phyloP scores from a whole-genome alignment of 2,113 vertebrate species.

The Tupaia chinensis region DNA sequence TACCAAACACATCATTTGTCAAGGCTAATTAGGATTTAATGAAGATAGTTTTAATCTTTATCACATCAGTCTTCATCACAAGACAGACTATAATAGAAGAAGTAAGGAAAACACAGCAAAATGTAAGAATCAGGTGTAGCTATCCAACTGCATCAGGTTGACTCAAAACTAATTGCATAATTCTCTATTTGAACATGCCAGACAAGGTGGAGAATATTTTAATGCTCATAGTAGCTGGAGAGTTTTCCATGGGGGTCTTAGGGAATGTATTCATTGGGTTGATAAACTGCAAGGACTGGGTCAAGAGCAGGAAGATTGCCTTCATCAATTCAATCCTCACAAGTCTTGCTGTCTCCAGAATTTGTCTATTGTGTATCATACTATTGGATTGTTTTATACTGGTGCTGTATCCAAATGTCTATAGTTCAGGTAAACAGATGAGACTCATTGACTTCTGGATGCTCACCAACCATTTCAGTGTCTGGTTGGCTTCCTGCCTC shows the following conservation, averaged over 20 bases:
- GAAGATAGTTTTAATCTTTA: neutral
- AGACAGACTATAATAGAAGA: slow-evolving; percentile 1
- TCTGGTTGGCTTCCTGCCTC: slow-evolving; percentile 80
- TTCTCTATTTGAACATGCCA: slow-evolving; percentile 47
- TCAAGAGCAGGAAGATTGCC: slow-evolving; percentile 74
- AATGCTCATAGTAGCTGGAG: slow-evolving; percentile 56
- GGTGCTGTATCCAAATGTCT: slow-evolving; percentile 56
- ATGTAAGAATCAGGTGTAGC: neutral
- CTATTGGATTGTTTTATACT: slow-evolving; percentile 42
- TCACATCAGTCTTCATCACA: neutral
- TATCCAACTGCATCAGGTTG: neutral
- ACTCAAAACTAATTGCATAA: neutral
- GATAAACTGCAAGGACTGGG: slow-evolving; percentile 70
- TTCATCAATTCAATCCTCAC: slow-evolving; percentile 79
- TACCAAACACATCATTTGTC: neutral
- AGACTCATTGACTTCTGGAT: slow-evolving; percentile 73
- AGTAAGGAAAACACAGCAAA: slow-evolving; percentile 29
- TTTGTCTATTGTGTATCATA: slow-evolving; percentile 71
- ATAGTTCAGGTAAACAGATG: slow-evolving; percentile 13
- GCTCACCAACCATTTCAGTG: slow-evolving; percentile 60
- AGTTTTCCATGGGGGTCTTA: slow-evolving; percentile 71
- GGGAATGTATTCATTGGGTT: slow-evolving; percentile 79
- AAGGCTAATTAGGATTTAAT: slow-evolving; percentile 18
- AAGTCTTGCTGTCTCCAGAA: slow-evolving; percentile 79
- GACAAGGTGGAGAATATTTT: neutral